Evolutionary conservation across 2,888 invertebrate species (phyloP).

Genomic region (Crematogaster levior): DNA sequence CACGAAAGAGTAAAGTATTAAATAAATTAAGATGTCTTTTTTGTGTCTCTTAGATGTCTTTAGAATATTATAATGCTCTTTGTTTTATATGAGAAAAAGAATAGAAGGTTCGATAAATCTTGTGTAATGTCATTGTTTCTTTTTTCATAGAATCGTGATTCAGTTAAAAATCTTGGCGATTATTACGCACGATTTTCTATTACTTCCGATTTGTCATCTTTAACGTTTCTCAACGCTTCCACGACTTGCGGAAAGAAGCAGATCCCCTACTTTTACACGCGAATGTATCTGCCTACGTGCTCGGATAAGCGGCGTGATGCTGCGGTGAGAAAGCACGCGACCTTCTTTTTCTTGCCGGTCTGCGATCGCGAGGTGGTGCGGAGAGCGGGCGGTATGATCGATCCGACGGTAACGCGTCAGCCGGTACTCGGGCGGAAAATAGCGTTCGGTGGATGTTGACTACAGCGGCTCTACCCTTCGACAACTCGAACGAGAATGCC

Average conservation of each 20-base stretch:
- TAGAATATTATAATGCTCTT: too few relatives aligned
- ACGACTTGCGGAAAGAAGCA: conserved; percentile 20
- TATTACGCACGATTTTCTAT: conserved; percentile 5
- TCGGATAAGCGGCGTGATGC: conserved; percentile 36
- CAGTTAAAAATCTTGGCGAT: not conserved
- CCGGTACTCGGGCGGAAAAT: conserved; percentile 76
- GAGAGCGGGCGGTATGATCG: conserved; percentile 62
- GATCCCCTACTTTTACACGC: conserved; percentile 19
- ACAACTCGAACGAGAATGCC: conserved; percentile 75
- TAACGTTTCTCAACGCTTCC: conserved; percentile 10
- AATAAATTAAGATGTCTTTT: too few relatives aligned
- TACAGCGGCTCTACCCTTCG: conserved; percentile 74
- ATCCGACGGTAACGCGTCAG: conserved; percentile 72
- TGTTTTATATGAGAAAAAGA: not conserved
- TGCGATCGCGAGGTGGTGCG: conserved; percentile 59
- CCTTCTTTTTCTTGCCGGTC: conserved; percentile 43
- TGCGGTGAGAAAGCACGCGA: conserved; percentile 51
- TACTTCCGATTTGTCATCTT: conserved; percentile 37
- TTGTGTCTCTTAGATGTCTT: too few relatives aligned
- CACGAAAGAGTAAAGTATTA: too few relatives aligned
- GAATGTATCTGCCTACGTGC: conserved; percentile 22
- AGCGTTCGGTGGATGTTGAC: conserved; percentile 76
- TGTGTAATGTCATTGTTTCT: not conserved
- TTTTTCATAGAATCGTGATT: not conserved
- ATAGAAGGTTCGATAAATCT: not conserved